Base-by-base conservation (phyloP, 2,113 vertebrate genomes). In the Poicephalus meyeri region DNA sequence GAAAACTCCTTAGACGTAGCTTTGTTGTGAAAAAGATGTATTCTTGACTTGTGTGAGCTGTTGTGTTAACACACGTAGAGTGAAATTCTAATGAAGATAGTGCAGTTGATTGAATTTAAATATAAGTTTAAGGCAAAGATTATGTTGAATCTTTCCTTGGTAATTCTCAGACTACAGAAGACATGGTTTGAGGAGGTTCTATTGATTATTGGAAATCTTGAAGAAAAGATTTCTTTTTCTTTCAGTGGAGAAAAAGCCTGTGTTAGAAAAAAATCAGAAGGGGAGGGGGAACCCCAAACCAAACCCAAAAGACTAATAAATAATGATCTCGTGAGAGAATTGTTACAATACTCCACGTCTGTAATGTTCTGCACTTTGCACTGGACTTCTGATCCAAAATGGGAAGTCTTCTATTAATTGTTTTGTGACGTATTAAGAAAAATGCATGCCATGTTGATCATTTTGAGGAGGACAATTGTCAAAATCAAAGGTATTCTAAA, bases 281-380 rank as follows among this genome's bases (percentile, higher is more conserved):
- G 16, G 6, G 5, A 14, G 13, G 2, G 31, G 23, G 6, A 15
- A 53, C 18, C 2, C 10, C 5, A 28, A 3, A 24, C 68, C 21
- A 19, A 6, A 4, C 6, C 8, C 13, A 7, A 49, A 61, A 37
- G 4, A 17, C 19, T 76, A 56, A 29, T 84, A 42, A 69, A 41
- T 11, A 60, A 24, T 0, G 0, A 17, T 70, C 11, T 66, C 1
- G 3, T 41, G 21, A 23, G 76, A 46, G 7, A 17, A 16, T 37
- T 71, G 33, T 68, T 64, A 3, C 41, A 14, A 31, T 44, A 28
- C 16, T 86, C 8, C 6, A 20, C 9, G 39, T 15, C 1, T 23
- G 0, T 16, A 9, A 9, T 41, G 17, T 19, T 83, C 11, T 80
- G 1, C 6, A 25, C 24, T 80, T 72, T 74, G 24, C 18, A n/a